phyloP scores from a whole-genome alignment of 1,140 invertebrate genomes.

The Prorops nasuta region DNA sequence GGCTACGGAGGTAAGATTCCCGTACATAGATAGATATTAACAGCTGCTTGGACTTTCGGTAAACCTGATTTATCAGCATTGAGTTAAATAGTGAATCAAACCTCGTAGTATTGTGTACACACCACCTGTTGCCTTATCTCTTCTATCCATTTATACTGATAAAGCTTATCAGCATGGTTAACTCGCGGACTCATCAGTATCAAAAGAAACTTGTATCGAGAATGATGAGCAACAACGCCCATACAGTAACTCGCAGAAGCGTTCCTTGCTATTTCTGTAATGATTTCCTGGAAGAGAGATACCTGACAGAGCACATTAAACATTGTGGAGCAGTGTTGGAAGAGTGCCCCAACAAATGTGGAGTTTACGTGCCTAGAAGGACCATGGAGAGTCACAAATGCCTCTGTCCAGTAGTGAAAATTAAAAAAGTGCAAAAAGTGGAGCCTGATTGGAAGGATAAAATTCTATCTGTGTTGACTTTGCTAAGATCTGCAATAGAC shows the following conservation, averaged over 20 bases:
- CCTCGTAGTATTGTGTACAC: too few relatives aligned
- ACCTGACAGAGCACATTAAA: slow-evolving; percentile 62
- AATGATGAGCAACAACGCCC: slow-evolving; percentile 25
- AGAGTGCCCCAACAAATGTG: slow-evolving; percentile 66
- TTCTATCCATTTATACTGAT: slow-evolving; percentile 16
- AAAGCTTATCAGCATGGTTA: slow-evolving; percentile 15
- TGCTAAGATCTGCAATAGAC: slow-evolving; percentile 27
- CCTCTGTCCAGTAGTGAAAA: slow-evolving; percentile 47
- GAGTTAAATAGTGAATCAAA: background rate
- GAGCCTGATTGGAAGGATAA: slow-evolving; percentile 42
- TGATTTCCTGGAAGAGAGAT: slow-evolving; percentile 59
- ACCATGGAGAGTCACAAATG: slow-evolving; percentile 60
- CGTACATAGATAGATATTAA: too few relatives aligned
- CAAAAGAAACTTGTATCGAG: background rate
- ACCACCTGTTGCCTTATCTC: too few relatives aligned
- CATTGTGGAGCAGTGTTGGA: slow-evolving; percentile 68
- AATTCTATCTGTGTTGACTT: slow-evolving; percentile 27
- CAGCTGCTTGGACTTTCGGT: background rate
- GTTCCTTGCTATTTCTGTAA: slow-evolving; percentile 64
- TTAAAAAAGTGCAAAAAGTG: too few relatives aligned
- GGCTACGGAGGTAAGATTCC: slow-evolving; percentile 76
- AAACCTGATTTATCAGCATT: too few relatives aligned
- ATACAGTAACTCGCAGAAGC: slow-evolving; percentile 9
- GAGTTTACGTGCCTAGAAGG: slow-evolving; percentile 65
- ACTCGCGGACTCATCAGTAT: slow-evolving; percentile 7